Evolutionary conservation across 2,888 invertebrate species (phyloP).

Genomic region (Opisthograptis luteolata): DNA sequence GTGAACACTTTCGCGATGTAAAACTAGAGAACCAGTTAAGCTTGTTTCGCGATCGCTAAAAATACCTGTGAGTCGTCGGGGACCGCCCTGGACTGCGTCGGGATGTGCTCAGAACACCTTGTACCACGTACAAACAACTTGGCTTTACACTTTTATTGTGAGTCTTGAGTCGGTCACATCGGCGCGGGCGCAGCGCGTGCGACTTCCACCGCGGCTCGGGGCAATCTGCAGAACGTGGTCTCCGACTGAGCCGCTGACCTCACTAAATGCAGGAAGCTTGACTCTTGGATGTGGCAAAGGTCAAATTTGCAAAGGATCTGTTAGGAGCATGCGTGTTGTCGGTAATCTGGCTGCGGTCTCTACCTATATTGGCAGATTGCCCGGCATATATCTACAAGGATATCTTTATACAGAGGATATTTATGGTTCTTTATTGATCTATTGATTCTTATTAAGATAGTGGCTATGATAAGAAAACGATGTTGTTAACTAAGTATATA

Average conservation of each 20-base stretch:
- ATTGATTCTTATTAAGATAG: neutral
- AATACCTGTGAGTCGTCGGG: slow-evolving; percentile 64
- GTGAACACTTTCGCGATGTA: slow-evolving; percentile 58
- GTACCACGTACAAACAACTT: slow-evolving; percentile 51
- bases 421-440: slow-evolving; percentile 1
- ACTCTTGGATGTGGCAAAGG: slow-evolving; percentile 52
- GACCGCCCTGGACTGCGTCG: slow-evolving; percentile 42
- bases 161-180: slow-evolving; percentile 11
- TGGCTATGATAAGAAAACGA: neutral
- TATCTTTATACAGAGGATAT: slow-evolving; percentile 2
- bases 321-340: neutral
- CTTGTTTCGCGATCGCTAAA: slow-evolving; percentile 52
- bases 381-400: slow-evolving; percentile 12
- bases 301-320: slow-evolving; percentile 28
- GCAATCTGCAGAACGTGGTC: slow-evolving; percentile 44
- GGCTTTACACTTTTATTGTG: slow-evolving; percentile 52
- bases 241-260: slow-evolving; percentile 53
- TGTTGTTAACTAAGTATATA: neutral
- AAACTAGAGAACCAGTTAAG: slow-evolving; percentile 64
- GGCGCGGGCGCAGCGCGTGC: slow-evolving; percentile 43
- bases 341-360: neutral
- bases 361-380: slow-evolving; percentile 25
- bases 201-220: slow-evolving; percentile 43
- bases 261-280: slow-evolving; percentile 59
- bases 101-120: slow-evolving; percentile 47